Conservation (phyloP, 2,888 invertebrate genomes). For the Marasmarcha lunaedactyla region DNA sequence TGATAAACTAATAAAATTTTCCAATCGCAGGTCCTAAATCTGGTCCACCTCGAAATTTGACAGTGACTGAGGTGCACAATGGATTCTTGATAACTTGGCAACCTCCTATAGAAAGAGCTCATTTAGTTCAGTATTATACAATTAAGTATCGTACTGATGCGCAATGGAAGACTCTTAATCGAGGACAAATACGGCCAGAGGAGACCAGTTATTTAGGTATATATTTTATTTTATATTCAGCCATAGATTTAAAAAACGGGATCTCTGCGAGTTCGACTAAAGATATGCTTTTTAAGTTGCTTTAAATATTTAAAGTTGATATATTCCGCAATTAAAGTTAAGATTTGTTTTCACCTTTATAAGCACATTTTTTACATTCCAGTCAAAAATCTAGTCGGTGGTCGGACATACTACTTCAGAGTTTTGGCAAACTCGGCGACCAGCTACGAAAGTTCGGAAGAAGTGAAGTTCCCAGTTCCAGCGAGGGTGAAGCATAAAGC, state of each 20-base stretch:
- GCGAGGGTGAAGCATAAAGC: constrained; percentile 94
- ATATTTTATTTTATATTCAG: background rate
- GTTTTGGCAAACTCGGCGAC: constrained; percentile 89
- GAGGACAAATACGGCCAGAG: constrained; percentile 89
- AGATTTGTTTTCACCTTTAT: too few species aligned
- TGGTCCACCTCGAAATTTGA: constrained; percentile 89
- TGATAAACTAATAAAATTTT: constrained; percentile 11
- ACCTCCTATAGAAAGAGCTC: constrained; percentile 83
- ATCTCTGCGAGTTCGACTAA: too few species aligned
- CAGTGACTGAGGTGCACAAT: constrained; percentile 89
- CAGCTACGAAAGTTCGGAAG: constrained; percentile 88
- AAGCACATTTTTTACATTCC: constrained; percentile 24
- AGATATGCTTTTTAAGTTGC: too few species aligned
- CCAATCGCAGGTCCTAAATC: constrained; percentile 84
- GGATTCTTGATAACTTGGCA: constrained; percentile 94
- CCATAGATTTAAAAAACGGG: background rate
- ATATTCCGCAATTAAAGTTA: too few species aligned
- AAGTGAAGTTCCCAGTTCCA: constrained; percentile 89
- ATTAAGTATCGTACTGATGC: constrained; percentile 93
- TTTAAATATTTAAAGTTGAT: too few species aligned
- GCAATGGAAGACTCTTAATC: constrained; percentile 89
- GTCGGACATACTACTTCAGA: constrained; percentile 91
- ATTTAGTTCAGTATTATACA: constrained; percentile 88
- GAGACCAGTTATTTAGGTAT: constrained; percentile 89
- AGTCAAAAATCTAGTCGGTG: constrained; percentile 93